Conservation (phyloP, 2,113 vertebrate species). For the Poecile atricapillus region DNA sequence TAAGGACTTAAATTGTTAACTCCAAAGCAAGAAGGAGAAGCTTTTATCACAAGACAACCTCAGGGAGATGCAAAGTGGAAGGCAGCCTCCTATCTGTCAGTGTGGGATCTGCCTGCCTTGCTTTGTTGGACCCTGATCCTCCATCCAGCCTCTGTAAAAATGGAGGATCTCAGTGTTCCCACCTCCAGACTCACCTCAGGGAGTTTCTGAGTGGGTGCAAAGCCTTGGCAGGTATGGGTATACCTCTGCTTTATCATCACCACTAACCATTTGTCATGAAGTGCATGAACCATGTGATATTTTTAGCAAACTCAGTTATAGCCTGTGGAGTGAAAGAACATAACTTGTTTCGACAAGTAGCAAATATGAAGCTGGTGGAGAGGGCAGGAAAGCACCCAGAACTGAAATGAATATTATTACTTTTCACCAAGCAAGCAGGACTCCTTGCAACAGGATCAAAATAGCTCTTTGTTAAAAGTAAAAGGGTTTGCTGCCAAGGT, state of each 20-base stretch:
- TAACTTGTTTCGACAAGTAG: background rate
- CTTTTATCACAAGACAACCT: background rate
- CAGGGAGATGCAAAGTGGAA: background rate
- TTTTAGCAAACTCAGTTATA: background rate
- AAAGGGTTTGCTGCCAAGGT: background rate
- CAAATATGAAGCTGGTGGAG: background rate
- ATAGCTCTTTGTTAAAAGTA: background rate
- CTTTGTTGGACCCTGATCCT: background rate
- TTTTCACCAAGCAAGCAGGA: background rate
- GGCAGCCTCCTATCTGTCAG: background rate
- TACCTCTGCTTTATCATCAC: background rate
- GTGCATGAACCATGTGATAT: background rate
- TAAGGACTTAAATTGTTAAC: background rate
- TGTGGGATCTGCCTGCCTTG: rapidly evolving
- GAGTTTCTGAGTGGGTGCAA: background rate
- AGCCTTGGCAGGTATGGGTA: background rate
- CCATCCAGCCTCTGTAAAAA: background rate
- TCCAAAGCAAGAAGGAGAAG: background rate
- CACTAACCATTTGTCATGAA: background rate
- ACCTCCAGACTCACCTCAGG: background rate
- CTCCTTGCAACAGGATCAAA: constrained; percentile 9
- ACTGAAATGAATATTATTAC: background rate
- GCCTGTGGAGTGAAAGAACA: background rate
- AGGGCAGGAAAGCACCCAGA: background rate
- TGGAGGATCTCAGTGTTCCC: background rate